phyloP scores from a whole-genome alignment of 2,113 vertebrate genomes.

The Corythoichthys intestinalis region DNA sequence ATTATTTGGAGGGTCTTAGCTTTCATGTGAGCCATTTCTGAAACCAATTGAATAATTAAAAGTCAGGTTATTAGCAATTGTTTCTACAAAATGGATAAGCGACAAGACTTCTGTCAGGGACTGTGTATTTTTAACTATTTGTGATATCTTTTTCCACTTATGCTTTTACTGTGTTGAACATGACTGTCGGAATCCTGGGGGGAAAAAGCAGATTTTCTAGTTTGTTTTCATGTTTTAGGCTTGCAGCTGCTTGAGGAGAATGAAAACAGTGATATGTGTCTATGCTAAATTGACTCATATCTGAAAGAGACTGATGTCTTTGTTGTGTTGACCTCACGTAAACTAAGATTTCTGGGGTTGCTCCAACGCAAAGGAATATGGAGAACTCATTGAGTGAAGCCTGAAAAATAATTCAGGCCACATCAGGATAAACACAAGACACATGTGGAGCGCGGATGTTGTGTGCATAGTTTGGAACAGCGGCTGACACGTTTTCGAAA shows the following conservation, averaged over 20 bases:
- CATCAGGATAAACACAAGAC: constrained; percentile 31
- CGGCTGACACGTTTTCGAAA: constrained; percentile 59
- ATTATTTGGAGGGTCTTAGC: no score
- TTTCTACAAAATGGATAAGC: no score
- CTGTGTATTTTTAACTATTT: no score
- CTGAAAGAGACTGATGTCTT: constrained; percentile 15
- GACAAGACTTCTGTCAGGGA: no score
- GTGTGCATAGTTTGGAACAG: constrained; percentile 44
- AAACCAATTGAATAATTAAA: no score
- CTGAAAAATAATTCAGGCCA: constrained; percentile 47
- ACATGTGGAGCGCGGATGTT: constrained; percentile 44
- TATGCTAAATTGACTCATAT: constrained; percentile 11
- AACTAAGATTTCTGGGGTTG: constrained; percentile 29
- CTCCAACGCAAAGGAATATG: constrained; percentile 14
- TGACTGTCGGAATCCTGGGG: no score
- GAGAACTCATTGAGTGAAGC: constrained; percentile 34
- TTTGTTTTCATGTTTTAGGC: constrained; percentile 18
- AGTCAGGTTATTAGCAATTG: no score
- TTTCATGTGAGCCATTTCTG: no score
- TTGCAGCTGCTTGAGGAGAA: constrained; percentile 20
- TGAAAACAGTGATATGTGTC: constrained; percentile 15
- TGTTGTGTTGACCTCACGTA: constrained; percentile 25
- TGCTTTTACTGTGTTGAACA: no score
- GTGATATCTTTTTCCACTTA: no score
- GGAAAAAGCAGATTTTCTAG: not conserved